A percentile compares a stretch with the other conserved stretches of the same genome.
Evolutionary conservation across 2,888 invertebrate species (phyloP).

Genomic region (Nephrotoma appendiculata): DNA sequence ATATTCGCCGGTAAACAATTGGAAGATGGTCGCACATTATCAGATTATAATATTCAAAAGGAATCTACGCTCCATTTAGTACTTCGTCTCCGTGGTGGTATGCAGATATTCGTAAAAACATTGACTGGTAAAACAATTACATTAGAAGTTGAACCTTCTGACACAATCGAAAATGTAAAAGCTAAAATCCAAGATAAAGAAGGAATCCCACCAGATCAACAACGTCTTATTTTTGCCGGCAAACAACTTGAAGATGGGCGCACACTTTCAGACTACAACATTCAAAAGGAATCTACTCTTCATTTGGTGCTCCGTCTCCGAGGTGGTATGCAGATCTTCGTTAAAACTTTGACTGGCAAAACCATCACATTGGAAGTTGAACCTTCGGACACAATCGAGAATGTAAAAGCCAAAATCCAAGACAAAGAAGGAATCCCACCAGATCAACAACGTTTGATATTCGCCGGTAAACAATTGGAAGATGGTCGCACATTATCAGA

Average conservation of each 20-base stretch:
- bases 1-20: slow-evolving; percentile 90
- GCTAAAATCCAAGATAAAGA: slow-evolving; percentile 85
- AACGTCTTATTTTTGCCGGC: slow-evolving; percentile 84
- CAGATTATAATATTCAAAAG: slow-evolving; percentile 89
- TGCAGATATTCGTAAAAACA: slow-evolving; percentile 97
- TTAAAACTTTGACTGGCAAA: slow-evolving; percentile 88
- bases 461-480: slow-evolving; percentile 90
- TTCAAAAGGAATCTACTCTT: slow-evolving; percentile 86
- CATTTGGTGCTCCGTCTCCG: slow-evolving; percentile 78
- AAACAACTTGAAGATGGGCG: slow-evolving; percentile 93
- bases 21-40: slow-evolving; percentile 84
- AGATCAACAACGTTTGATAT: slow-evolving; percentile 80
- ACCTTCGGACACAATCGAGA: slow-evolving; percentile 85
- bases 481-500: slow-evolving; percentile 88
- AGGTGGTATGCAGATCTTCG: slow-evolving; percentile 98
- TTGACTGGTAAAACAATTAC: slow-evolving; percentile 91
- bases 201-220: slow-evolving; percentile 76
- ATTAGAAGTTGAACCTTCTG: slow-evolving; percentile 82
- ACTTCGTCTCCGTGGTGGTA: slow-evolving; percentile 84
- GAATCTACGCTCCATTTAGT: slow-evolving; percentile 92
- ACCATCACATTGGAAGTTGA: slow-evolving; percentile 91
- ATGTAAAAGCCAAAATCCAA: slow-evolving; percentile 88
- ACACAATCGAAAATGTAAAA: slow-evolving; percentile 92
- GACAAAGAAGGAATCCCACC: slow-evolving; percentile 80
- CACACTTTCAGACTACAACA: slow-evolving; percentile 86